A percentile compares a stretch with the other conserved stretches of the same genome.
These are phyloP conservation scores for Zosterops japonicus DNA, from an alignment of 2,113 vertebrate species.

Conservation along the genomic window DNA sequence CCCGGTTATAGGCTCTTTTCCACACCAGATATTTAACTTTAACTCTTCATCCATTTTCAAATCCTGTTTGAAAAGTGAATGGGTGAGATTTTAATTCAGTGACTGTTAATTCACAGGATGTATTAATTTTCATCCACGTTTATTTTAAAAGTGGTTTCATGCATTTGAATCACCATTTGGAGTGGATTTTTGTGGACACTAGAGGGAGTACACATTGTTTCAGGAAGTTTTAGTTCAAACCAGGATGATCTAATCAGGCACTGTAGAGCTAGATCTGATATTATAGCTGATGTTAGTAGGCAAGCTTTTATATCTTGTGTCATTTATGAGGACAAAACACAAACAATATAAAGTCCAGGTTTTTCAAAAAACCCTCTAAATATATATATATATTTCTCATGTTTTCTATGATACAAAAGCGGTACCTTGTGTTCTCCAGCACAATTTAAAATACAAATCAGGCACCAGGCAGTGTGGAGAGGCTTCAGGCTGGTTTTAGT, in stretches of 20 bases:
- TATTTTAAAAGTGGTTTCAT: neutral
- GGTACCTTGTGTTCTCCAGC: neutral
- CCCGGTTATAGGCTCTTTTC: neutral
- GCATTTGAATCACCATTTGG: neutral
- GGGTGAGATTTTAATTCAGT: neutral
- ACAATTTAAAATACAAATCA: neutral
- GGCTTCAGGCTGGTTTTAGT: neutral
- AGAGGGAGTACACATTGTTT: conserved; percentile 60
- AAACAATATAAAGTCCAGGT: neutral
- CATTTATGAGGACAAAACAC: neutral
- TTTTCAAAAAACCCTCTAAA: rapidly evolving
- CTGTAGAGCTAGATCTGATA: neutral
- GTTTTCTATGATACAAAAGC: neutral
- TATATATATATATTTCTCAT: neutral
- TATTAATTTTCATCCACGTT: neutral
- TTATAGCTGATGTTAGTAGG: neutral
- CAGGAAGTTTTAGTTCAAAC: neutral
- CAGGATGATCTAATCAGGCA: neutral
- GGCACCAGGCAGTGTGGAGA: neutral
- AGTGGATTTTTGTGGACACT: conserved; percentile 35
- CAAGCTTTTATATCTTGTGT: rapidly evolving
- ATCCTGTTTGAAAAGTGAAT: neutral
- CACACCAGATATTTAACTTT: neutral
- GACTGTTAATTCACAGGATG: neutral
- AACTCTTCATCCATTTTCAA: neutral